These are phyloP conservation scores for Macrotrachela quadricornifera DNA, from an alignment of 1,140 invertebrate genomes.

Conservation along the genomic window DNA sequence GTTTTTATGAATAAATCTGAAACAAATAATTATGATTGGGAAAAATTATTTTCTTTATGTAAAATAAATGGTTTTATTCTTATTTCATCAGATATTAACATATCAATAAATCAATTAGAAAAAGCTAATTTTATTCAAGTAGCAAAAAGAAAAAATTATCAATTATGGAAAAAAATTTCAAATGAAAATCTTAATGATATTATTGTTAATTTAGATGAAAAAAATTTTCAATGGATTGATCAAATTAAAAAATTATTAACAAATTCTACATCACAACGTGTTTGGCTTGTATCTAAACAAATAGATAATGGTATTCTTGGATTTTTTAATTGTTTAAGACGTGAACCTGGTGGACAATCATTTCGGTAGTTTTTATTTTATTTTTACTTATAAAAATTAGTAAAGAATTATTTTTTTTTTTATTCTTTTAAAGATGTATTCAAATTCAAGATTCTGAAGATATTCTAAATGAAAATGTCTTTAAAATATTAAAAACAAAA, in stretches of 20 bases:
- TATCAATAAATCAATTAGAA: too few species aligned
- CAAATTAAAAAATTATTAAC: conserved; percentile 43
- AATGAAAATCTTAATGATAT: too few species aligned
- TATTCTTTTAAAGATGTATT: conserved; percentile 13
- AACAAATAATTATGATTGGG: too few species aligned
- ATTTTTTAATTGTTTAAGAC: conserved; percentile 61
- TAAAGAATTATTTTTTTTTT: not conserved
- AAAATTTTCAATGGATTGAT: conserved; percentile 48
- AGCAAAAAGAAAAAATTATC: too few species aligned
- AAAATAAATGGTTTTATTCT: too few species aligned
- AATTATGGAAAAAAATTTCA: too few species aligned
- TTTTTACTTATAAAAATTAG: not conserved
- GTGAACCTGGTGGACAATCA: conserved; percentile 53
- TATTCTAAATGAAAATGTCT: conserved; percentile 21
- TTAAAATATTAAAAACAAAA: conserved; percentile 42
- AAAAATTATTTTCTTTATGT: too few species aligned
- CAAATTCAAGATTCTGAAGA: conserved; percentile 8
- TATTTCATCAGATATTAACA: too few species aligned
- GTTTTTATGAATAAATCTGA: too few species aligned
- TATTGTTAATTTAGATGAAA: conserved; percentile 18
- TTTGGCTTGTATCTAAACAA: conserved; percentile 21
- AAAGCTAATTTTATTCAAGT: too few species aligned
- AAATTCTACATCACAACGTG: conserved; percentile 29
- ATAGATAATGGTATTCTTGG: conserved; percentile 51
- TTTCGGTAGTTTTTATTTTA: conserved; percentile 34